A percentile compares a stretch with the other conserved stretches of the same genome.
These are phyloP conservation scores for Sprattus sprattus DNA, from an alignment of 2,113 vertebrate genomes.

Conservation along the genomic window DNA sequence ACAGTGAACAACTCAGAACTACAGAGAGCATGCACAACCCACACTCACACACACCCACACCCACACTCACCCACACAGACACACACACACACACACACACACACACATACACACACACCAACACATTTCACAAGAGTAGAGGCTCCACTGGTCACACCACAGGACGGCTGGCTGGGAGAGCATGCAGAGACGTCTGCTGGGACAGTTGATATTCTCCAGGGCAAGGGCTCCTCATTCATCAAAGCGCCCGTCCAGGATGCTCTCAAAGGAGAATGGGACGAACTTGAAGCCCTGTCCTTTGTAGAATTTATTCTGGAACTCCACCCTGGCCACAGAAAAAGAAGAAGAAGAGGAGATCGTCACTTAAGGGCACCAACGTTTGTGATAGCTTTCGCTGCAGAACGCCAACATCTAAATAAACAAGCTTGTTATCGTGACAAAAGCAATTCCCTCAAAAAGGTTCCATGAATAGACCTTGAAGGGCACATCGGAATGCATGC, in stretches of 20 bases:
- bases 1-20: conserved; percentile 6
- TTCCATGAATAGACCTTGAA: not conserved
- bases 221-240: conserved; percentile 74
- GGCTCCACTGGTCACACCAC: conserved; percentile 48
- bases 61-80: conserved; percentile 19
- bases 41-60: not conserved
- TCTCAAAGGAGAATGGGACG: conserved; percentile 93
- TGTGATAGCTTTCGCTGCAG: not conserved
- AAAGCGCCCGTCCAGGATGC: conserved; percentile 88
- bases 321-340: conserved; percentile 79
- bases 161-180: conserved; percentile 39
- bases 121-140: conserved; percentile 46
- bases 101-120: conserved; percentile 24
- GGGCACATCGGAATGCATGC: not conserved
- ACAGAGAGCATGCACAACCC: not conserved
- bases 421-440: not conserved
- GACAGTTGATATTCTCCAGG: not conserved
- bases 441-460: not conserved
- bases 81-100: conserved; percentile 12
- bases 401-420: not conserved
- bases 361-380: not conserved
- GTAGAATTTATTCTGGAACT: conserved; percentile 99
- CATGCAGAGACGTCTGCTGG: conserved; percentile 45
- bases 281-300: conserved; percentile 92
- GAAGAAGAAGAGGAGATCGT: conserved; percentile 15